Evolutionary conservation across 2,888 invertebrate genomes (phyloP), one percentile per base, ranked within the genome.

Genomic region (Periphyllus acericola): DNA sequence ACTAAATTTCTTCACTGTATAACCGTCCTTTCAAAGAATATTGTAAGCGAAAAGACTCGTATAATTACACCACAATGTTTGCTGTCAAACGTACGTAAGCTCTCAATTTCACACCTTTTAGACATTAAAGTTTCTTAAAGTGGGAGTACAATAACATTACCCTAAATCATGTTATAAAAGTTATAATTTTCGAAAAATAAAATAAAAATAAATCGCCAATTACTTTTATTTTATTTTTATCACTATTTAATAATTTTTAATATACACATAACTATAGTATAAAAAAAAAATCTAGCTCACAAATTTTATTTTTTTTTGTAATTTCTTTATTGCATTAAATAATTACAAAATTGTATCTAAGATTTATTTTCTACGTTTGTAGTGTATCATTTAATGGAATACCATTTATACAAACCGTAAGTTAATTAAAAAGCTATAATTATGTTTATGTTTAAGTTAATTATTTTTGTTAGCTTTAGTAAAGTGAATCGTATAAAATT

Each of bases 21-120:
- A 3, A 14, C 40, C 1, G n/a, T 81, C 21, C 9, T 68, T 81
- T 81, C 68, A 21, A 21, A 6, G 5, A 81, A 68, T 40, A 9
- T 40, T 2, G 21, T 8, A 81, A 40, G 40, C 40, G 68, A 68
- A 29, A 40, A 68, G 11, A 68, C 29, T 68, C 32, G 19, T 81
- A 81, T 40, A 40, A 81, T 81, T 40, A 81, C 17, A 81, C 66
- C 21, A 68, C 40, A 32, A n/a, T 81, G 25, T 81, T 81, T 46
- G 21, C 36, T 68, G 29, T 68, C 60, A 80, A 66, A 81, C 21
- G 40, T 81, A 55, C 55, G 52, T 52, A 40, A n/a, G 29, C 81
- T 81, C 29, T 46, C 21, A 68, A 68, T 81, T 81, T 81, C 66
- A 81, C 40, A 81, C 40, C 21, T 29, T 5, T 68, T 68, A 29